Conservation (phyloP, 2,888 invertebrate species). For the Marasmarcha lunaedactyla region DNA sequence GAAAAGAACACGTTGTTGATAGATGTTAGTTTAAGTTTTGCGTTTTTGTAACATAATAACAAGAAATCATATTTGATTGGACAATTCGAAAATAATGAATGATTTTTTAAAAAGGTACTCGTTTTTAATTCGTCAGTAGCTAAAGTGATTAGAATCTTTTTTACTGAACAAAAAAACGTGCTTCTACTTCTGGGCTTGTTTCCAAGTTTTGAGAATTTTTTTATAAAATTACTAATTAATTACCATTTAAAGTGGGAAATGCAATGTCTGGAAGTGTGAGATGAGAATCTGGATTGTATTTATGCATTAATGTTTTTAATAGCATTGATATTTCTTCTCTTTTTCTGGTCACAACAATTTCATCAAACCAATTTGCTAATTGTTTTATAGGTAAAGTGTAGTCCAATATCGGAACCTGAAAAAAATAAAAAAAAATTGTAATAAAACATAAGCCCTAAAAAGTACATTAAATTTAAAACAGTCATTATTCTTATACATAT, state of each 20-base stretch:
- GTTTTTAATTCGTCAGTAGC: too few relatives aligned
- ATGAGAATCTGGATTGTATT: slow-evolving; percentile 76
- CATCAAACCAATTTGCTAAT: slow-evolving; percentile 88
- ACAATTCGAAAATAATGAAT: too few relatives aligned
- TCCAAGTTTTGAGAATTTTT: too few relatives aligned
- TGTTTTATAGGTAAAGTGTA: slow-evolving; percentile 87
- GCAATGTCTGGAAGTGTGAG: slow-evolving; percentile 77
- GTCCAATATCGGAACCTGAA: slow-evolving; percentile 84
- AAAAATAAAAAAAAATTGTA: slow-evolving; percentile 19
- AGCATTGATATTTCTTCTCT: slow-evolving; percentile 87
- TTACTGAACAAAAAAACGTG: neutral
- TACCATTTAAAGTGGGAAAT: slow-evolving; percentile 83
- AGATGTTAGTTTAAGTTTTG: too few relatives aligned
- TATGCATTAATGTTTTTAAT: slow-evolving; percentile 79
- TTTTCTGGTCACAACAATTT: slow-evolving; percentile 85
- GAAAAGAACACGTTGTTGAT: too few relatives aligned
- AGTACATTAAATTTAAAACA: slow-evolving; percentile 2
- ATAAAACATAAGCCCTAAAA: too few relatives aligned
- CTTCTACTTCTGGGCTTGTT: neutral
- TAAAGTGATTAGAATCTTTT: too few relatives aligned
- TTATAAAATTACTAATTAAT: slow-evolving; percentile 10
- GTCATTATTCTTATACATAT: too few relatives aligned
- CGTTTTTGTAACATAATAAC: too few relatives aligned
- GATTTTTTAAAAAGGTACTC: too few relatives aligned
- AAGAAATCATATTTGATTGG: too few relatives aligned